Evolutionary conservation across 2,888 invertebrate species (phyloP), one percentile per base, ranked within the genome.

Genomic region (Agrotis ipsilon): DNA sequence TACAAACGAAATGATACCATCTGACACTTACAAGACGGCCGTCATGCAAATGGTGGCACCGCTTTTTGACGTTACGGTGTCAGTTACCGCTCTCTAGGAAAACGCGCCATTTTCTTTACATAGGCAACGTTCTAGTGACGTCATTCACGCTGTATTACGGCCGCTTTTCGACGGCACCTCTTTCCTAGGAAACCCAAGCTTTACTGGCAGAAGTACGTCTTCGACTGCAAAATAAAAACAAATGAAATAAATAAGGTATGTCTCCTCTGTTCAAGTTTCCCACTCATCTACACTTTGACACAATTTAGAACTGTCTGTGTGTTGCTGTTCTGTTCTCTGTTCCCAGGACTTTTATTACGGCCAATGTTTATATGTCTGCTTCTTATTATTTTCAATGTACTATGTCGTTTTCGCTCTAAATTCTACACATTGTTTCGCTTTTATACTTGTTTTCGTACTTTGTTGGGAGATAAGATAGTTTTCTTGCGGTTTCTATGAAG

Each of bases 371-470:
- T 83, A 76, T 69, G 80, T 75, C 69, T 72, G 77, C 54, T 84
- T 77, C 74, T 78, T 84, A 84, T 83, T 84, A 84, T 83, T 80
- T 79, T 83, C 75, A 74, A 83, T 83, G 83, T 84, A 74, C 81
- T 81, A 24, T 64, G 67, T 70, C 70, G 79, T 81, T 79, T 64
- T 68, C 68, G 72, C 68, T 71, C 43, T 74, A 73, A 75, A 72
- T 80, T 74, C 51, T 71, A 65, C 73, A 82, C 75, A 80, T 82
- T 82, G 81, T 80, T 75, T 77, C 60, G 62, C 72, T 68, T 78
- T 72, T 67, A 62, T 71, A 57, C 58, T 65, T 48, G 65, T 78
- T 69, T 62, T 78, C 54, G 39, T 43, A 52, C 58, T 66, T 76
- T 68, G 67, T 68, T 68, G 51, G n/a, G 24, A 45, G 19, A 51